A percentile compares a stretch with the other conserved stretches of the same genome.
phyloP scores from a whole-genome alignment of 2,113 vertebrate genomes.

The Stomatorhinus ivindoensis region DNA sequence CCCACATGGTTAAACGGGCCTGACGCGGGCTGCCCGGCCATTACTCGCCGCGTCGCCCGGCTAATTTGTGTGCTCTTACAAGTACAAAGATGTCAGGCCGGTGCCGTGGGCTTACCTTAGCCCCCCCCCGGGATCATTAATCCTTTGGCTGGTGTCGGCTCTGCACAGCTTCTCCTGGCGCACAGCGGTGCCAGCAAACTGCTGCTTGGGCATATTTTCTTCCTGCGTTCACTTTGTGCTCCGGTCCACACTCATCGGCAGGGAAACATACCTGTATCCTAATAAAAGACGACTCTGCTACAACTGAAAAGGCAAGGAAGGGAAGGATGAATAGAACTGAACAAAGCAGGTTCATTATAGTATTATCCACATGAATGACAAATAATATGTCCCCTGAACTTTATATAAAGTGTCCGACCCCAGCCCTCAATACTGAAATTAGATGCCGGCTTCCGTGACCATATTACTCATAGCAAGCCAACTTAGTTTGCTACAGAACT shows the following conservation, averaged over 20 bases:
- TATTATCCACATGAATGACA: neutral
- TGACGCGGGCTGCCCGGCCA: constrained; percentile 55
- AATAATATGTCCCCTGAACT: neutral
- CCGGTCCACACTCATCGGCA: constrained; percentile 46
- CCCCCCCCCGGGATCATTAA: constrained; percentile 62
- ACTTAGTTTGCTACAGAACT: neutral
- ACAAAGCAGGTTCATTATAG: neutral
- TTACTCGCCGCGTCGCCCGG: constrained; percentile 61
- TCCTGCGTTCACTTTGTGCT: constrained; percentile 45
- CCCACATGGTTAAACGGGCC: constrained; percentile 65
- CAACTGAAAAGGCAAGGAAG: neutral
- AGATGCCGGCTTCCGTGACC: neutral
- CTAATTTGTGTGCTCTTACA: constrained; percentile 72
- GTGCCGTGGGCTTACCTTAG: constrained; percentile 64
- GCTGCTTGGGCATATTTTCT: constrained; percentile 40
- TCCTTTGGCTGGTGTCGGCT: constrained; percentile 60
- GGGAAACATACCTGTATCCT: constrained; percentile 39
- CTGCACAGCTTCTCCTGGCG: constrained; percentile 52
- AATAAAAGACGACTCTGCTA: constrained; percentile 16
- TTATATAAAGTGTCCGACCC: neutral
- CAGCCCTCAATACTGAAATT: neutral
- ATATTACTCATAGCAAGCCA: neutral
- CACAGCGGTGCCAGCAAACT: constrained; percentile 47
- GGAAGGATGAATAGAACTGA: neutral
- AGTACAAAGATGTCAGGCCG: constrained; percentile 69